phyloP scores from a whole-genome alignment of 1,140 invertebrate species.

The Drosophila kikkawai region DNA sequence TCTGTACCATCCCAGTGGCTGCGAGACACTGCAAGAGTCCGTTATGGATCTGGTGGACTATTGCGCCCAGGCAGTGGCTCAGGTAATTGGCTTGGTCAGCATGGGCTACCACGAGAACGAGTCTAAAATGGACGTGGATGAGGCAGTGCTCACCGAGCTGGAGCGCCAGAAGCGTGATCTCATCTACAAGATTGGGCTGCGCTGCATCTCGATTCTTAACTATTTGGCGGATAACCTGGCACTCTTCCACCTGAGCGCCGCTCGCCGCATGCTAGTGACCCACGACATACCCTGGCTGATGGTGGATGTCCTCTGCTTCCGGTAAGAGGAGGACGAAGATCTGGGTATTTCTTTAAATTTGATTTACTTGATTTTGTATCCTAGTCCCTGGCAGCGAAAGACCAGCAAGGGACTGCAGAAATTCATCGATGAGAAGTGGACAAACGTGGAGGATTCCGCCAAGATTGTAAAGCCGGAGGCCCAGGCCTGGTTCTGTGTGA shows the following conservation, averaged over 20 bases:
- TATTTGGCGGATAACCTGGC: conserved; percentile 87
- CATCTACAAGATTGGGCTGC: conserved; percentile 90
- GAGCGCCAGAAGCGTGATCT: conserved; percentile 88
- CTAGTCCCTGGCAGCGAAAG: conserved; percentile 88
- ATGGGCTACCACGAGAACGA: conserved; percentile 77
- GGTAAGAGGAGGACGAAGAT: conserved; percentile 37
- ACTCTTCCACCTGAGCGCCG: conserved; percentile 87
- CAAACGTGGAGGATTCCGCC: conserved; percentile 85
- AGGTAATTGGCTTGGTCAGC: conserved; percentile 86
- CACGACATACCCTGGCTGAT: conserved; percentile 91
- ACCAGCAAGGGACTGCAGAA: conserved; percentile 86
- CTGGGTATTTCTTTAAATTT: too few species aligned
- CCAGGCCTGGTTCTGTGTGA: conserved; percentile 90
- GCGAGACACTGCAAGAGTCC: conserved; percentile 89
- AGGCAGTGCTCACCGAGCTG: conserved; percentile 87
- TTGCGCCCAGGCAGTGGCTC: conserved; percentile 86
- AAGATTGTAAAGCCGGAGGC: conserved; percentile 89
- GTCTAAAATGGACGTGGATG: conserved; percentile 84
- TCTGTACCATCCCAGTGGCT: conserved; percentile 90
- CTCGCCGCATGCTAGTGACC: conserved; percentile 88
- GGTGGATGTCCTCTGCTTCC: conserved; percentile 88
- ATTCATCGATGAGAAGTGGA: conserved; percentile 88
- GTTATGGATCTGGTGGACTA: conserved; percentile 92
- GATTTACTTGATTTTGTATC: not conserved
- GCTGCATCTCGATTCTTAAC: conserved; percentile 89